Evolutionary conservation across 2,797 vertebrate species (phyloP), one percentile per base, ranked within the genome.

Genomic region (Lerista edwardsae): DNA sequence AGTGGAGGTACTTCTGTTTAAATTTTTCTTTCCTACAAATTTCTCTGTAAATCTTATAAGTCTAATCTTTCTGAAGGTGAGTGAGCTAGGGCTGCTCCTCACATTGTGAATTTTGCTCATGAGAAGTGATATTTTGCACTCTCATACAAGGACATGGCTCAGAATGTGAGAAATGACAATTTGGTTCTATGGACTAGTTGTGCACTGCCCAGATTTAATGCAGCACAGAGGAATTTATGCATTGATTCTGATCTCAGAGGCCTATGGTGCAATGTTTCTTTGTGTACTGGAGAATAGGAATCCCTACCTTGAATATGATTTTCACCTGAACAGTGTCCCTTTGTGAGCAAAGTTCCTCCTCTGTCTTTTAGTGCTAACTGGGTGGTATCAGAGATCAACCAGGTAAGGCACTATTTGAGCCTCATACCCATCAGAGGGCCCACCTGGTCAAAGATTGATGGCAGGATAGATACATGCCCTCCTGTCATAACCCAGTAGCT

Each of bases 1-100:
- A 84, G 89, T 77, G 84, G 80, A 79, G 82, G 69, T 64, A 51
- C 47, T 51, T 51, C 14, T 57, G 78, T 65, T 61, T 84, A 76
- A 29, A 7, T 1, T 74, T 74, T 88, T 82, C 73, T 80, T 80
- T 91, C 44, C 75, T 11, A 15, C 23, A 79, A 73, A 3, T 21
- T 21, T 29, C 5, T 76, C 39, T 71, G 2, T 74, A 15, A 83
- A 55, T 71, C 36, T 79, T 75, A 76, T 81, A 82, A 75, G 44
- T 19, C 7, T 83, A 71, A 59, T 84, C 86, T 90, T 73, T 82
- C 34, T 34, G 69, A 29, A 61, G 9, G 0, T 71, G 39, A 55
- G 71, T 36, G 34, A 39, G 68, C 44, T 73, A 14, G 27, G 68
- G 2, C 27, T 72, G 36, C 21, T 73, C 44, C 2, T 80, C 2